These are phyloP conservation scores for Papilio protenor DNA, from an alignment of 2,888 invertebrate genomes.

Conservation along the genomic window DNA sequence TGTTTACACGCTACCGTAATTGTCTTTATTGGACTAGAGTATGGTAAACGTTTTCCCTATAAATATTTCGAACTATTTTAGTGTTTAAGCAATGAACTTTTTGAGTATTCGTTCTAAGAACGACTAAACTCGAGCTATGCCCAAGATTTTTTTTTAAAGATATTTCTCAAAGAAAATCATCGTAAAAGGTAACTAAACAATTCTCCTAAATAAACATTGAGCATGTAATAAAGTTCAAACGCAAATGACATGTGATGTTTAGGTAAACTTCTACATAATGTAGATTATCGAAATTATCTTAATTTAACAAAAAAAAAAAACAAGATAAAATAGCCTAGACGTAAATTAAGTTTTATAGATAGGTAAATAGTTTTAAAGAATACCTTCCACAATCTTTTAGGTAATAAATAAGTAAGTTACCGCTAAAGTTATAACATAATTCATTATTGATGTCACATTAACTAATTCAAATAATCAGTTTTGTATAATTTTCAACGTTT, in stretches of 20 bases:
- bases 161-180: conserved; percentile 57
- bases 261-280: background rate
- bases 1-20: conserved; percentile 55
- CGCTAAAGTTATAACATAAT: background rate
- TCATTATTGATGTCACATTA: background rate
- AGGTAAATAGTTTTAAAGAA: conserved; percentile 38
- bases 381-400: background rate
- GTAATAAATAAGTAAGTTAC: background rate
- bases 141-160: conserved; percentile 10
- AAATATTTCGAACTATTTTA: conserved; percentile 58
- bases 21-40: conserved; percentile 79
- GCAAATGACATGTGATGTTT: conserved; percentile 47
- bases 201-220: conserved; percentile 40
- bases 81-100: conserved; percentile 55
- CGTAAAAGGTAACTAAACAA: conserved; percentile 51
- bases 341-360: conserved; percentile 45
- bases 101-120: conserved; percentile 71
- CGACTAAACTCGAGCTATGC: conserved; percentile 45
- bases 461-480: background rate
- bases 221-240: conserved; percentile 43
- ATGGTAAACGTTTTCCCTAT: conserved; percentile 72
- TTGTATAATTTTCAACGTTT: background rate
- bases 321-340: conserved; percentile 49
- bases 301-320: conserved; percentile 49
- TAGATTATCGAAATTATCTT: conserved; percentile 33